phyloP scores from a whole-genome alignment of 2,113 vertebrate genomes.

The Perognathus longimembris region DNA sequence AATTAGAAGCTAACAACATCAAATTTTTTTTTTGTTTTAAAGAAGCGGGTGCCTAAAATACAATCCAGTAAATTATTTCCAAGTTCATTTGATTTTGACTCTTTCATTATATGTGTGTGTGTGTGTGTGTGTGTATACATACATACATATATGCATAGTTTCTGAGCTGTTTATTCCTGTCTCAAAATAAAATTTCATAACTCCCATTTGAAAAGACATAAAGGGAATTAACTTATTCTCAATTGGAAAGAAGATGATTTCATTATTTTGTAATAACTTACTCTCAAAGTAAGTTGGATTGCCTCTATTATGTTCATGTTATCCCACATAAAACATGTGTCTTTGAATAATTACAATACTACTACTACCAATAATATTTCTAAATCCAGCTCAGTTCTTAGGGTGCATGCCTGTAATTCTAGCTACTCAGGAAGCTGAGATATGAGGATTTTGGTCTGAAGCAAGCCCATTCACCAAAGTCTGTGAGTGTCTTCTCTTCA shows the following conservation, averaged over 20 bases:
- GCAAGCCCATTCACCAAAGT: too few species aligned
- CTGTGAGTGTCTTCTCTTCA: too few species aligned
- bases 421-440: too few species aligned
- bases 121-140: not conserved
- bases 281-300: not conserved
- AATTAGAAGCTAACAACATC: not conserved
- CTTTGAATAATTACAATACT: too few species aligned
- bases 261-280: not conserved
- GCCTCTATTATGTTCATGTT: not conserved
- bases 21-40: not conserved
- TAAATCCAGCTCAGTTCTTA: too few species aligned
- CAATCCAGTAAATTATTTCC: not conserved
- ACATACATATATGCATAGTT: too few species aligned
- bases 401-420: too few species aligned
- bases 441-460: too few species aligned
- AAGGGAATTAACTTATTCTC: not conserved
- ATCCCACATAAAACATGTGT: not conserved
- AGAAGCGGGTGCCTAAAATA: not conserved
- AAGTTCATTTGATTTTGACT: not conserved
- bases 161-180: not conserved
- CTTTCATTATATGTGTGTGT: not conserved
- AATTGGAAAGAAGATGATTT: not conserved
- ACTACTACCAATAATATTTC: too few species aligned
- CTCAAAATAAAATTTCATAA: not conserved
- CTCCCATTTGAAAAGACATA: not conserved